phyloP scores from a whole-genome alignment of 2,113 vertebrate genomes.

The Arvicanthis niloticus region DNA sequence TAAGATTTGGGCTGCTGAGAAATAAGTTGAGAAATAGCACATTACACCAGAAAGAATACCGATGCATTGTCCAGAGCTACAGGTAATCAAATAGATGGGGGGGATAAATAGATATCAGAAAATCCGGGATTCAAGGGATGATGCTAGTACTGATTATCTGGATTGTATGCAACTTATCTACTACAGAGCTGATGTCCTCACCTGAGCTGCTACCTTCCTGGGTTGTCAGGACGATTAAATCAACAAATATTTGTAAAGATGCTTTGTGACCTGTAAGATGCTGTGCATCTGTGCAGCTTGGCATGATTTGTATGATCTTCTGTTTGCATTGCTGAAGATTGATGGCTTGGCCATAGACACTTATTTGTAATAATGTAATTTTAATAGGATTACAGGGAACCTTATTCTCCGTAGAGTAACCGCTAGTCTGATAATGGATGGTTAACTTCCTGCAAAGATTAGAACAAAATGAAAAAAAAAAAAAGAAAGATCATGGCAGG shows the following conservation, averaged over 20 bases:
- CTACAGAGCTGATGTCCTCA: background rate
- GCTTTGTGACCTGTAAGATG: background rate
- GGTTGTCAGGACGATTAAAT: background rate
- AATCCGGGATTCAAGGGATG: background rate
- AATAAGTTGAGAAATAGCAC: background rate
- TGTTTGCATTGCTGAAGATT: background rate
- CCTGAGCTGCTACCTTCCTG: background rate
- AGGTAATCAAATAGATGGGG: background rate
- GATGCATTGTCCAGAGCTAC: background rate
- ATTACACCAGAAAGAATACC: background rate
- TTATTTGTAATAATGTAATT: background rate
- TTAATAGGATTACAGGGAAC: slow-evolving; percentile 31
- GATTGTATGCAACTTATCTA: background rate
- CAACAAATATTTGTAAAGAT: background rate
- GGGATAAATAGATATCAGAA: background rate
- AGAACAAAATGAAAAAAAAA: background rate
- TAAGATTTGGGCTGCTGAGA: background rate
- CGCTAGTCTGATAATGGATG: slow-evolving; percentile 7
- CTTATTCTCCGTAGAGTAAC: slow-evolving; percentile 41
- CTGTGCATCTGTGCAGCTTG: background rate
- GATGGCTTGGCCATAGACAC: background rate
- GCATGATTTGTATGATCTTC: background rate
- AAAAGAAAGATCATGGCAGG: background rate
- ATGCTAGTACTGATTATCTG: background rate
- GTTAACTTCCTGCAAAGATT: background rate